Base-by-base conservation (phyloP, 2,797 vertebrate species). In the Lagocephalus sceleratus region DNA sequence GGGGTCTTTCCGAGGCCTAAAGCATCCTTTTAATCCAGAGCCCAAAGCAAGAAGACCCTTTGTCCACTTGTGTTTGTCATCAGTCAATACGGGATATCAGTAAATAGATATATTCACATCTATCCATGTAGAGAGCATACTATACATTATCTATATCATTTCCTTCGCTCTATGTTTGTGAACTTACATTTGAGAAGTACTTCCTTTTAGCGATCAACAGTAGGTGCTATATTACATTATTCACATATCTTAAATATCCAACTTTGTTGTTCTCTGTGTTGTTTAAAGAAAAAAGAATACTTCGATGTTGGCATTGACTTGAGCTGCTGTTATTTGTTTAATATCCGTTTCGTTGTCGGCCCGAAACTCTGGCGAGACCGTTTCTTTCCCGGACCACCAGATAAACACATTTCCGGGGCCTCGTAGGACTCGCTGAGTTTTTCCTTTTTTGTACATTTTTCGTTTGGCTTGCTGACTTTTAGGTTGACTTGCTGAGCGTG, bases 231-330 rank as follows among this genome's bases (percentile, higher is more conserved):
- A 92, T 85, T 82, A 94, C 95, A 97, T 98, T 94, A 97, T 94
- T 97, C 94, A 98, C 96, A 98, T 99, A 99, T 98, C 96, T 98
- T 97, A 97, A 92, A 95, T 97, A 97, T 98, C 93, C 95, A 94
- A 97, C 92, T 99, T 98, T 93, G 96, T 97, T 97, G 95, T 98
- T 97, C 89, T 91, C 88, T 92, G 90, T 93, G 92, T 91, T 92
- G 90, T 92, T 92, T 90, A 90, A 90, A 91, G 84, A 88, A 89
- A 90, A 44, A 83, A 89, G 89, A 86, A 88, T 87, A 87, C 83
- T 90, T 92, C 57, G 90, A 89, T 91, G 92, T 93, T 91, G 88
- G 90, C 91, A 91, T 92, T 91, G 86, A 91, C 90, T 90, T 91
- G 88, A 90, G 91, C 92, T 93, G 90, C 89, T 92, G 91, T 92